A percentile compares a stretch with the other conserved stretches of the same genome.
These are phyloP conservation scores for Hucho hucho DNA, from an alignment of 2,113 vertebrate genomes.

Conservation along the genomic window DNA sequence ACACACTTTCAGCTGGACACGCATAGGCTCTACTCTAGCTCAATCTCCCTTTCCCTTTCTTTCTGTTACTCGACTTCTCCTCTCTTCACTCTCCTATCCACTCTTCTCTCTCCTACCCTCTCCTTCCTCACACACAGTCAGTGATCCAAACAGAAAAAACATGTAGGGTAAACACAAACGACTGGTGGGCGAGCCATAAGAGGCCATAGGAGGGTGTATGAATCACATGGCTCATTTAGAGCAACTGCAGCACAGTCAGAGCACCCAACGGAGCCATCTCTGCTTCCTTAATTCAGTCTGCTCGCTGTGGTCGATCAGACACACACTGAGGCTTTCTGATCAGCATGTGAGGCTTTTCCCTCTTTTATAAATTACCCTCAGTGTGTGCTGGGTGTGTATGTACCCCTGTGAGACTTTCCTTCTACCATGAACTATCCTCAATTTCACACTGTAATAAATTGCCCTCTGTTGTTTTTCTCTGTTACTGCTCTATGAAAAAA, in stretches of 20 bases:
- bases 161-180: neutral
- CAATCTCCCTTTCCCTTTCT: conserved; percentile 52
- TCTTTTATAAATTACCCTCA: conserved; percentile 35
- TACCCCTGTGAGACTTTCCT: neutral
- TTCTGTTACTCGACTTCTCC: conserved; percentile 22
- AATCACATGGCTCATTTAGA: conserved; percentile 47
- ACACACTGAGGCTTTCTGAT: neutral
- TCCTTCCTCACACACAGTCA: conserved; percentile 14
- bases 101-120: conserved; percentile 32
- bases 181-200: conserved; percentile 7
- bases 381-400: neutral
- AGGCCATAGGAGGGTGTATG: conserved; percentile 13
- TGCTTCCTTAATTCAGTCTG: neutral
- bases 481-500: conserved; percentile 47
- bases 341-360: conserved; percentile 1
- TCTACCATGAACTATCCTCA: too few species aligned
- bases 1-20: conserved; percentile 48
- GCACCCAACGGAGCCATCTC: neutral
- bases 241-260: conserved; percentile 13
- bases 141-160: conserved; percentile 13
- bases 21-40: conserved; percentile 62
- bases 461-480: conserved; percentile 33
- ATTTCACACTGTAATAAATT: neutral
- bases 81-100: conserved; percentile 33
- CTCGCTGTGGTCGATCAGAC: neutral